Evolutionary conservation across 2,797 vertebrate species (phyloP).

Genomic region (Acrossocheilus wenchowensis): DNA sequence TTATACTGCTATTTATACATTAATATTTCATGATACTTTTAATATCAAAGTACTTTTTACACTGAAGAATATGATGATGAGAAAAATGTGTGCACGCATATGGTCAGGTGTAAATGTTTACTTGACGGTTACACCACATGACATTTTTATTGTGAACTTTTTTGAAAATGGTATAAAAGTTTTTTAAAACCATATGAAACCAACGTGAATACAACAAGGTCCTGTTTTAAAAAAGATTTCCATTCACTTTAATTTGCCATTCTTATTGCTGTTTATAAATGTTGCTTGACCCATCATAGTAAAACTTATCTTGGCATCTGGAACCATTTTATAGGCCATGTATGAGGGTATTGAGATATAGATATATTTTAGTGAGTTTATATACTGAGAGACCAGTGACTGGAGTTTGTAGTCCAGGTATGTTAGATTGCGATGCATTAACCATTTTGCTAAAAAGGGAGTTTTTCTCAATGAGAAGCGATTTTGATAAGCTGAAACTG

Average conservation of each 20-base stretch:
- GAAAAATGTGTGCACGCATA: no score
- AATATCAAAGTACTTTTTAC: not conserved
- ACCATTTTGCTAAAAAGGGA: not conserved
- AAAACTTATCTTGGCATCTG: not conserved
- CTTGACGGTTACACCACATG: not conserved
- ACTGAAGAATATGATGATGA: not conserved
- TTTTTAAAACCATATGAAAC: not conserved
- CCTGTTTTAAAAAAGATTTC: not conserved
- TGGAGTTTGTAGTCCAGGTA: not conserved
- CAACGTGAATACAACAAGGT: not conserved
- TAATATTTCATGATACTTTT: not conserved
- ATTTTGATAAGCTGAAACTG: not conserved
- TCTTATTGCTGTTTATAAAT: not conserved
- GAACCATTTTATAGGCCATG: not conserved
- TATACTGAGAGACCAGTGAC: not conserved
- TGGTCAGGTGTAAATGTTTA: not conserved
- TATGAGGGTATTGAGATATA: not conserved
- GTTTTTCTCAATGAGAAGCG: not conserved
- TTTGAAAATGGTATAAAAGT: not conserved
- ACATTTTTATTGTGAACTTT: not conserved
- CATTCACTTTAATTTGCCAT: not conserved
- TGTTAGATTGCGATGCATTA: not conserved
- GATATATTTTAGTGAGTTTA: not conserved
- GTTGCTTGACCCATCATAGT: not conserved
- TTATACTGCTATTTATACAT: not conserved